Conservation (phyloP, 2,113 vertebrate genomes). For the Dasyprocta punctata region DNA sequence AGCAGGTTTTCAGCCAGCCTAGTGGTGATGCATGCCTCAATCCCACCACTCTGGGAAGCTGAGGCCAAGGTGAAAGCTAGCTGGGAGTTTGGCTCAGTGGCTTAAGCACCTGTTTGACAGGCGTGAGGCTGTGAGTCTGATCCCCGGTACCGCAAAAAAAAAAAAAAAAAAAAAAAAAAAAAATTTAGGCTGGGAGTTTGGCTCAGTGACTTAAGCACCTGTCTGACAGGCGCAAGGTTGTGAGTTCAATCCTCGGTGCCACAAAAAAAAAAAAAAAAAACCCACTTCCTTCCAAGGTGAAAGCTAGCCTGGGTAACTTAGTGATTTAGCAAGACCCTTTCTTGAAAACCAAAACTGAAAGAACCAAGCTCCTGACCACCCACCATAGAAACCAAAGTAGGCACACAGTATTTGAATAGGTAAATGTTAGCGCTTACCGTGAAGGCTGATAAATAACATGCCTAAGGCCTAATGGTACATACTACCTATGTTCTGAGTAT, state of each 20-base stretch:
- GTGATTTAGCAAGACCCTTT: not conserved
- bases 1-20: not conserved
- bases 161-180: no score
- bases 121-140: no score
- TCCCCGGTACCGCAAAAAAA: no score
- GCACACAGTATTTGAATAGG: not conserved
- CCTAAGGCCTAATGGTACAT: not conserved
- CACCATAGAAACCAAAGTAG: not conserved
- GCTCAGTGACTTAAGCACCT: no score
- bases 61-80: not conserved
- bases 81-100: no score
- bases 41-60: not conserved
- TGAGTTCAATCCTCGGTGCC: no score
- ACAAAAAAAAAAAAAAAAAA: no score
- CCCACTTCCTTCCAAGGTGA: no score
- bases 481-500: not conserved
- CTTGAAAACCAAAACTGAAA: not conserved
- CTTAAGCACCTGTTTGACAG: no score
- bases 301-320: not conserved
- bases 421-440: not conserved
- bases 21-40: not conserved
- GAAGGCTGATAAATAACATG: not conserved
- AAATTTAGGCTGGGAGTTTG: no score
- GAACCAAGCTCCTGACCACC: not conserved
- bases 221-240: no score